Conservation (phyloP, 2,113 vertebrate genomes). For the Clarias macrocephalus region DNA sequence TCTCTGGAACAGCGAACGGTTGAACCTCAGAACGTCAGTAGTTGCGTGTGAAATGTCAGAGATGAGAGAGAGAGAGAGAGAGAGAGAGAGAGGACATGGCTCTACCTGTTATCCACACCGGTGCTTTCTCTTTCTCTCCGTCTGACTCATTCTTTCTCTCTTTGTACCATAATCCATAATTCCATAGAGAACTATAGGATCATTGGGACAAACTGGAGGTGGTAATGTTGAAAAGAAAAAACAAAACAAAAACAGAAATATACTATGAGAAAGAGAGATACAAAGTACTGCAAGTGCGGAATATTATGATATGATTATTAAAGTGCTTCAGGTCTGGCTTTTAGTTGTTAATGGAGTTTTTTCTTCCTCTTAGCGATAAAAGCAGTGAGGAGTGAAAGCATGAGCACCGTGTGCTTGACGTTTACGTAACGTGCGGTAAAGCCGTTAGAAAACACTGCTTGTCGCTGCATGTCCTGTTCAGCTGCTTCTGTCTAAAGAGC, state of each 20-base stretch:
- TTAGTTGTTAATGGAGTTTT: neutral
- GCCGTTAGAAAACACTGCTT: conserved; percentile 28
- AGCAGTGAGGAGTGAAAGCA: neutral
- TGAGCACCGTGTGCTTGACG: neutral
- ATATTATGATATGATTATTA: neutral
- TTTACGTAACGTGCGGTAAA: neutral
- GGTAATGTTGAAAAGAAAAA: neutral
- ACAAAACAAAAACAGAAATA: neutral
- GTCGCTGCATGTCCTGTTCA: conserved; percentile 17
- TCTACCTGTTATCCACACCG: conserved; percentile 3
- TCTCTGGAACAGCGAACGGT: neutral
- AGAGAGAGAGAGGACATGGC: neutral
- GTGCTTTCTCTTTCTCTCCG: conserved; percentile 15
- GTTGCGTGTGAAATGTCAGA: conserved; percentile 1
- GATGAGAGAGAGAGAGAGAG: neutral
- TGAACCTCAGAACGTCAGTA: neutral
- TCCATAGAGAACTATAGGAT: neutral
- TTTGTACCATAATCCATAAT: conserved; percentile 13
- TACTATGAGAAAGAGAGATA: neutral
- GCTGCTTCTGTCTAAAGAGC: conserved; percentile 16
- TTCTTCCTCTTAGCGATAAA: neutral
- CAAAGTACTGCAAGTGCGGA: neutral
- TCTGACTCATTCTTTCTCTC: neutral
- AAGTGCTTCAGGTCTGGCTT: neutral
- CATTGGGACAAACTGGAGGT: neutral